A percentile compares a stretch with the other conserved stretches of the same genome.
phyloP scores from a whole-genome alignment of 2,113 vertebrate genomes.

The Tyrannus savana region DNA sequence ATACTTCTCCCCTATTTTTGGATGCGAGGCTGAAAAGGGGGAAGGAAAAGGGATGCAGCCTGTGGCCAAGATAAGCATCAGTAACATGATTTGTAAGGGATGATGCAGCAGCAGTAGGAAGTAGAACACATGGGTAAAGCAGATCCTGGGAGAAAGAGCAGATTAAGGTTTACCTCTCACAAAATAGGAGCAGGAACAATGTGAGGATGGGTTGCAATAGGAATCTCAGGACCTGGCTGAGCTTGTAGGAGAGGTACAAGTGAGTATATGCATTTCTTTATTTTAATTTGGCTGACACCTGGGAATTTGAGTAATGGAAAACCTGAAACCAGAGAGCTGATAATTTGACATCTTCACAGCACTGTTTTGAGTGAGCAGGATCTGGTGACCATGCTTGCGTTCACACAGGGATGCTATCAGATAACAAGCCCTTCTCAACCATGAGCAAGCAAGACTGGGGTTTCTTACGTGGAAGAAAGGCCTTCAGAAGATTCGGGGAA shows the following conservation, averaged over 20 bases:
- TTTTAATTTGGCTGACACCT: not conserved
- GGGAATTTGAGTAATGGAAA: not conserved
- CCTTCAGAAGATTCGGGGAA: not conserved
- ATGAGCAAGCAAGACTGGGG: not conserved
- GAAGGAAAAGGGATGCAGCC: not conserved
- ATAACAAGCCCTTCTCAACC: not conserved
- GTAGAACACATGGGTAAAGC: not conserved
- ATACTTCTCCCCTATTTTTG: not conserved
- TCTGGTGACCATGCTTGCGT: not conserved
- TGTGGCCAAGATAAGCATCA: not conserved
- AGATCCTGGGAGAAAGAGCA: not conserved
- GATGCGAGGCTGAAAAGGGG: not conserved
- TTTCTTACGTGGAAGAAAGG: not conserved
- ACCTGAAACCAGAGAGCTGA: not conserved
- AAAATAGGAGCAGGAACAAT: not conserved
- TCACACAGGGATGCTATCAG: not conserved
- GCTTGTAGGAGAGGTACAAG: not conserved
- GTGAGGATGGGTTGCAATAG: not conserved
- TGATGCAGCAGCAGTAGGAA: not conserved
- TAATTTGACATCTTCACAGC: not conserved
- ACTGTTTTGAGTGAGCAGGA: not conserved
- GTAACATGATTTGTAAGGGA: not conserved
- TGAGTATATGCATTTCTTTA: not conserved
- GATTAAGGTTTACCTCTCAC: not conserved
- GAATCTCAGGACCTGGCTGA: not conserved